phyloP scores from a whole-genome alignment of 2,113 vertebrate genomes.

The Pseudonaja textilis region DNA sequence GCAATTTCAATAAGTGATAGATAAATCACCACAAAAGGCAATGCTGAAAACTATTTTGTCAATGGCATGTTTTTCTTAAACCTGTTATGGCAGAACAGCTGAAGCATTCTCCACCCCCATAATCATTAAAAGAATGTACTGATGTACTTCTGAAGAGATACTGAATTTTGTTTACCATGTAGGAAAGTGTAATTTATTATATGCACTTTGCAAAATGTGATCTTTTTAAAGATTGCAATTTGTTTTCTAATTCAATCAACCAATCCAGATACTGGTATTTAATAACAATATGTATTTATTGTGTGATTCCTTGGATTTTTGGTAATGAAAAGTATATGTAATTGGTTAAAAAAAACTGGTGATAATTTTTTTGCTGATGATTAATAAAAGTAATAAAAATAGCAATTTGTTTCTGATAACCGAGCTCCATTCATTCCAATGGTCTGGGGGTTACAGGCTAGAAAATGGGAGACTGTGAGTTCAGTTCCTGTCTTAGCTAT shows the following conservation, averaged over 20 bases:
- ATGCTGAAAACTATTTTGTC: not conserved
- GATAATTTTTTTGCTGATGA: not conserved
- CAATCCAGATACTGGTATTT: not conserved
- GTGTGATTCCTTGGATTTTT: not conserved
- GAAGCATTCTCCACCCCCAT: not conserved
- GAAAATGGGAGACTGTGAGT: not conserved
- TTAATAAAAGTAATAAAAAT: not conserved
- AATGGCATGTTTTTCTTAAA: not conserved
- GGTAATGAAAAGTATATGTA: not conserved
- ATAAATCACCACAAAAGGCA: not conserved
- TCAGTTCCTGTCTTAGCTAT: not conserved
- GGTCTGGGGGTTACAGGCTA: not conserved
- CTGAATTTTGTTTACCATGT: not conserved
- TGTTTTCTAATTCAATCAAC: not conserved
- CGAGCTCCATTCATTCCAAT: not conserved
- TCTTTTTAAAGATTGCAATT: not conserved
- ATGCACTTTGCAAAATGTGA: not conserved
- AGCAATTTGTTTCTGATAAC: not conserved
- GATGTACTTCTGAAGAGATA: not conserved
- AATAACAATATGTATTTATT: not conserved
- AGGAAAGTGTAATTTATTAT: conserved; percentile 11
- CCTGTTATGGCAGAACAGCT: not conserved
- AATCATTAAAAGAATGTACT: not conserved
- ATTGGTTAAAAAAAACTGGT: not conserved
- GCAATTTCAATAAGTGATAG: not conserved